phyloP scores from a whole-genome alignment of 2,113 vertebrate genomes.

The Jacana jacana region DNA sequence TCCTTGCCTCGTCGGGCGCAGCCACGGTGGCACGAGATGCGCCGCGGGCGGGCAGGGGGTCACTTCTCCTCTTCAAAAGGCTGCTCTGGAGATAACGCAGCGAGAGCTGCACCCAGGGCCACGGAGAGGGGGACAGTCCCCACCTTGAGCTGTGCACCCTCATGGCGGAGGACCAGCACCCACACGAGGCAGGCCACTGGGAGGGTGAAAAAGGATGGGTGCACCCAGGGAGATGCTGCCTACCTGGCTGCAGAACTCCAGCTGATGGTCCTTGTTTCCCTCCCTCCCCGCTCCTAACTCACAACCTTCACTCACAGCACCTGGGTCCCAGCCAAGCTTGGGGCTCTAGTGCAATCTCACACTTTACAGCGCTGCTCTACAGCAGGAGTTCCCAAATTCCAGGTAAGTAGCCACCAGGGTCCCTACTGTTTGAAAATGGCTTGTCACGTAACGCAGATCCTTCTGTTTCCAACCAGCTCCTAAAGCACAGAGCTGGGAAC shows the following conservation, averaged over 20 bases:
- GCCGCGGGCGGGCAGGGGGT: not conserved
- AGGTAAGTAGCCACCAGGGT: rapidly evolving
- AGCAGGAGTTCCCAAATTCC: not conserved
- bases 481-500: not conserved
- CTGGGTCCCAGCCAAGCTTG: not conserved
- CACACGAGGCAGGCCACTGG: rapidly evolving
- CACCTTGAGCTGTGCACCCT: rapidly evolving
- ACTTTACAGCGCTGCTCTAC: not conserved
- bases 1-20: not conserved
- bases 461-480: not conserved
- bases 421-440: not conserved
- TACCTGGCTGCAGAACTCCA: not conserved
- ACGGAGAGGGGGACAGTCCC: not conserved
- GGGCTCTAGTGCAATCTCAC: not conserved
- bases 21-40: not conserved
- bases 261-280: rapidly evolving
- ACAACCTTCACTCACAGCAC: not conserved
- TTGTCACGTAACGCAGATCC: rapidly evolving
- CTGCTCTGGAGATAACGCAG: not conserved
- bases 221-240: not conserved
- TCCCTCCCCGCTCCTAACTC: not conserved
- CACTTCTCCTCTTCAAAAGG: not conserved
- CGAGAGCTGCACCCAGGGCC: not conserved
- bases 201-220: not conserved
- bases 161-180: not conserved